phyloP scores from a whole-genome alignment of 2,113 vertebrate genomes.

The Mormoops blainvillei region DNA sequence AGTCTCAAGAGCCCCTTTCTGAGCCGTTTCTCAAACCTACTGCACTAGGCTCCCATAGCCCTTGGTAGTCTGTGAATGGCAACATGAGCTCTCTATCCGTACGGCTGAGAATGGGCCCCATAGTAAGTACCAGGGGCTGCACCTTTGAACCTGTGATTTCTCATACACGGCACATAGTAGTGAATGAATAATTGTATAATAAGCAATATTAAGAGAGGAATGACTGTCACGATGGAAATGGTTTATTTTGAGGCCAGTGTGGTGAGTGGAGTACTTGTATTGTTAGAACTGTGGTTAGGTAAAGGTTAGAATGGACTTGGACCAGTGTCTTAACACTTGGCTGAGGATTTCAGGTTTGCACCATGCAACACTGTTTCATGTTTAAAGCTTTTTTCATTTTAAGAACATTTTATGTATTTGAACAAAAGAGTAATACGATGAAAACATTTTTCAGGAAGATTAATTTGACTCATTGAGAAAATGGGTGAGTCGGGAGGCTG shows the following conservation, averaged over 20 bases:
- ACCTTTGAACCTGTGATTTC: neutral
- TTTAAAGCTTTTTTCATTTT: neutral
- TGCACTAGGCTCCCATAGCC: neutral
- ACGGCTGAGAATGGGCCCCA: neutral
- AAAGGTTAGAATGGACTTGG: neutral
- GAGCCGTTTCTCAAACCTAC: neutral
- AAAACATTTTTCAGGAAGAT: neutral
- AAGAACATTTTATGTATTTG: neutral
- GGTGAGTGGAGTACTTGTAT: neutral
- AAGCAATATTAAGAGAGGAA: neutral
- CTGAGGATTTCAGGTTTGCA: neutral
- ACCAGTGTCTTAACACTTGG: neutral
- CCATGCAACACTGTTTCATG: neutral
- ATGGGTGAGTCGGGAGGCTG: neutral
- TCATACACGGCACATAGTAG: neutral
- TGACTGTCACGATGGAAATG: neutral
- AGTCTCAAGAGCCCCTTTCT: neutral
- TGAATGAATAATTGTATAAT: neutral
- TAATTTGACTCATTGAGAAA: neutral
- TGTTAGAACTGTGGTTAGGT: neutral
- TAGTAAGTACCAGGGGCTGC: neutral
- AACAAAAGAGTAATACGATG: neutral
- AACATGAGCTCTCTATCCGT: accelerated
- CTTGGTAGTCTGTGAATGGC: neutral
- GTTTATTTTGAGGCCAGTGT: neutral